Percentiles rank a stretch among this genome's conserved stretches.
Evolutionary conservation across 2,113 vertebrate genomes (phyloP).

Genomic region (Motacilla alba): DNA sequence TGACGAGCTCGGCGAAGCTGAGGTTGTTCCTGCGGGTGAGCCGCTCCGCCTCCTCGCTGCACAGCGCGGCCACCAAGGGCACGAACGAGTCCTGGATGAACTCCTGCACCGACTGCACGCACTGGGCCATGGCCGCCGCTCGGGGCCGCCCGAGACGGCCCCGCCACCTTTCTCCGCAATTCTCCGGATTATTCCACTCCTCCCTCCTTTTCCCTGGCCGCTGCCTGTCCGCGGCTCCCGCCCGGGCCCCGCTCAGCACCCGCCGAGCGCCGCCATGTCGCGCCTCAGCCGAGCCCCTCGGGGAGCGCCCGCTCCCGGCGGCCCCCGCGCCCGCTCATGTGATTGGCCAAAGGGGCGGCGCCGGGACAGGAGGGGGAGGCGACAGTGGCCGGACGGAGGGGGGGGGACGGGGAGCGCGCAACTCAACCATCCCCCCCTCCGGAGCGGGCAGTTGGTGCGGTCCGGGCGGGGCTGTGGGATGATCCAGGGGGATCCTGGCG

Average conservation of each 20-base stretch:
- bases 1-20: conserved; percentile 90
- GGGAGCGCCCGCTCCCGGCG: conserved; percentile 57
- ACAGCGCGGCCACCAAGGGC: conserved; percentile 92
- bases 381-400: not conserved
- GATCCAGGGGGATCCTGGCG: rapidly evolving
- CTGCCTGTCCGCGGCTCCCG: not conserved
- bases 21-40: conserved; percentile 90
- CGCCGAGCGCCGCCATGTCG: not conserved
- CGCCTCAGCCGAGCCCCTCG: not conserved
- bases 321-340: conserved; percentile 66
- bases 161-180: conserved; percentile 18
- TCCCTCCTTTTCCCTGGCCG: too few species aligned
- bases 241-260: not conserved
- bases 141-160: not conserved
- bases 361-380: not conserved
- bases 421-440: rapidly evolving
- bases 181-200: not conserved
- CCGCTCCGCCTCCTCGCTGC: conserved; percentile 90
- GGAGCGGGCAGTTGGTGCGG: not conserved
- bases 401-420: too few species aligned
- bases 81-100: conserved; percentile 96
- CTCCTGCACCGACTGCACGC: conserved; percentile 94
- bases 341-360: not conserved
- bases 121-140: conserved; percentile 85
- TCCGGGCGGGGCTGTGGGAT: too few species aligned